Conservation (phyloP, 1,140 invertebrate genomes). For the Musca vetustissima region DNA sequence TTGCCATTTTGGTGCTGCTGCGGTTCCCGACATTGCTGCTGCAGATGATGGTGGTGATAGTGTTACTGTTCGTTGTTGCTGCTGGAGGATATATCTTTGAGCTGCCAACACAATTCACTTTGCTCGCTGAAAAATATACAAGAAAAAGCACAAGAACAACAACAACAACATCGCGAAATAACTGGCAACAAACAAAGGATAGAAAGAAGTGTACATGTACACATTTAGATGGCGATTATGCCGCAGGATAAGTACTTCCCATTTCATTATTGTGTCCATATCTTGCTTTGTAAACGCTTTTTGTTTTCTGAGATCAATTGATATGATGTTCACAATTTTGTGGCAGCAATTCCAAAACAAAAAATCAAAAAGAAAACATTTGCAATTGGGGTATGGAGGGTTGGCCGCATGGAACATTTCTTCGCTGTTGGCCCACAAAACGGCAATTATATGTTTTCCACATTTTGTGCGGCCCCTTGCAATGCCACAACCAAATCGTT, state of each 20-base stretch:
- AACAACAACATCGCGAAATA: too few relatives aligned
- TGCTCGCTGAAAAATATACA: slow-evolving; percentile 1
- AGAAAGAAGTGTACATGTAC: neutral
- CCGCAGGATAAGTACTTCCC: slow-evolving; percentile 23
- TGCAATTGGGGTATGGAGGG: neutral
- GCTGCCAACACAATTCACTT: slow-evolving; percentile 15
- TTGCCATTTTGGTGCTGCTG: neutral
- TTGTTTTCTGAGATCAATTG: slow-evolving; percentile 17
- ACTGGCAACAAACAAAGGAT: neutral
- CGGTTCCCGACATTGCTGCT: too few relatives aligned
- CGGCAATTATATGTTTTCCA: too few relatives aligned
- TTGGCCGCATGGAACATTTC: too few relatives aligned
- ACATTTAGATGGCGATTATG: slow-evolving; percentile 6
- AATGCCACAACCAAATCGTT: too few relatives aligned
- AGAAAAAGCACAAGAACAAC: too few relatives aligned
- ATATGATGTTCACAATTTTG: slow-evolving; percentile 13
- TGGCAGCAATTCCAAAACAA: neutral
- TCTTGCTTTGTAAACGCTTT: slow-evolving; percentile 14
- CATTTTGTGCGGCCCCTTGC: too few relatives aligned
- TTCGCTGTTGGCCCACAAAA: too few relatives aligned
- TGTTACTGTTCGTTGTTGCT: neutral
- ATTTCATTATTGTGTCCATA: slow-evolving; percentile 24
- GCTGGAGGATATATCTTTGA: neutral
- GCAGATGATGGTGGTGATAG: too few relatives aligned
- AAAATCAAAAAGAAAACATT: too few relatives aligned